Conservation (phyloP, 2,888 invertebrate genomes). For the Cosmia pyralina region DNA sequence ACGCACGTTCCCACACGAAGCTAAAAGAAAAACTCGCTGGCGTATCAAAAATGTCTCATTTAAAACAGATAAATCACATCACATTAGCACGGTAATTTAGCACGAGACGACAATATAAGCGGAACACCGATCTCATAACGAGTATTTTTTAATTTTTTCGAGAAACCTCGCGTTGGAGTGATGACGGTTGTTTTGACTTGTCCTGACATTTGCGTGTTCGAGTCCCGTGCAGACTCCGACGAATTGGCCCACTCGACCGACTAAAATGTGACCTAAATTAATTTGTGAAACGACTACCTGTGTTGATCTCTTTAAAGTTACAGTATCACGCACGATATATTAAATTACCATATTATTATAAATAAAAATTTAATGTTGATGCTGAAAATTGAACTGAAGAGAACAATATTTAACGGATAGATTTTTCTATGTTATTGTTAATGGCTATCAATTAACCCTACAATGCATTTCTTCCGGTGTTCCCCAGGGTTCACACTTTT, state of each 20-base stretch:
- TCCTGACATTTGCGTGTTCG: constrained; percentile 83
- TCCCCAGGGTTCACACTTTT: neutral
- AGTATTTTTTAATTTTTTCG: constrained; percentile 66
- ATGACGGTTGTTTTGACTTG: constrained; percentile 89
- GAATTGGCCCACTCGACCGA: constrained; percentile 66
- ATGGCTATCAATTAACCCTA: neutral
- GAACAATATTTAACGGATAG: neutral
- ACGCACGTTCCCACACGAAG: constrained; percentile 20
- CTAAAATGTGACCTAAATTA: constrained; percentile 66
- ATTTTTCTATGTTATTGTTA: neutral
- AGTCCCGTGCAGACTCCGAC: constrained; percentile 57
- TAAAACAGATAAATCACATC: constrained; percentile 75
- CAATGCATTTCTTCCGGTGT: neutral
- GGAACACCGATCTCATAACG: constrained; percentile 67
- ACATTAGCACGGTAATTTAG: constrained; percentile 79
- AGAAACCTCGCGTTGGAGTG: constrained; percentile 77
- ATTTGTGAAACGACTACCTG: constrained; percentile 63
- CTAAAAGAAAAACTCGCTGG: constrained; percentile 34
- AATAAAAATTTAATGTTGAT: neutral
- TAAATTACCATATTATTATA: neutral
- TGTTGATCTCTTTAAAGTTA: constrained; percentile 51
- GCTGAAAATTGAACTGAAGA: neutral
- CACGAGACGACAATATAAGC: constrained; percentile 74
- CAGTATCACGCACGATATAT: constrained; percentile 7
- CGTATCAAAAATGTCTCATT: constrained; percentile 59